Conservation (phyloP, 2,113 vertebrate genomes). For the Brienomyrus brachyistius region DNA sequence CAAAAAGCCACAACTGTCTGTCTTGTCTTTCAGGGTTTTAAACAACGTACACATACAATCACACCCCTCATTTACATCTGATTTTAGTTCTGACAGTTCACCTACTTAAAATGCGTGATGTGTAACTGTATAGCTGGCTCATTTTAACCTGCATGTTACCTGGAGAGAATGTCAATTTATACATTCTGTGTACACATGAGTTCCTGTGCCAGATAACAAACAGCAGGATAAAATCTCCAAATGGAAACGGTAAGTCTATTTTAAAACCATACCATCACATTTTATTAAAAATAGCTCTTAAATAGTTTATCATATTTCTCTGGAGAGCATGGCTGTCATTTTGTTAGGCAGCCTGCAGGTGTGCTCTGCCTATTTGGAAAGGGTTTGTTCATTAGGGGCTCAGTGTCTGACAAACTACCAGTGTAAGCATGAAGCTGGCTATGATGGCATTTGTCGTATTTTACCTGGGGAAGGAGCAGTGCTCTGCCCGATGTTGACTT, state of each 20-base stretch:
- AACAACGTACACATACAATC: neutral
- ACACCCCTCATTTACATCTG: neutral
- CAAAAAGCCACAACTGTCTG: neutral
- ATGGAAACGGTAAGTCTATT: neutral
- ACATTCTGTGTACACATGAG: neutral
- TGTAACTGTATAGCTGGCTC: neutral
- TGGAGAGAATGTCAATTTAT: neutral
- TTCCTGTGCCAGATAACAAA: neutral
- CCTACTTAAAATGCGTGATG: neutral
- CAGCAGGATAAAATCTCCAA: neutral
- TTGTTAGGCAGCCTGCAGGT: slow-evolving; percentile 1
- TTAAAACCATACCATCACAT: neutral
- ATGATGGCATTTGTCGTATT: neutral
- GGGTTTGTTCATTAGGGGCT: slow-evolving; percentile 5
- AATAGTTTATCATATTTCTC: neutral
- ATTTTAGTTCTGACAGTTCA: neutral
- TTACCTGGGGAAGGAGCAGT: slow-evolving; percentile 1
- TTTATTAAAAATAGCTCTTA: slow-evolving; percentile 2
- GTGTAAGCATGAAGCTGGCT: neutral
- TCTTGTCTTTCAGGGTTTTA: neutral
- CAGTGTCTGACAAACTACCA: neutral
- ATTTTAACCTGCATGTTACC: neutral
- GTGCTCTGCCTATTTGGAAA: neutral
- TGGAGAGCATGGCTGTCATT: neutral
- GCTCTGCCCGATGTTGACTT: neutral